These are phyloP conservation scores for Leptocoma aspasia DNA, from an alignment of 2,113 vertebrate species.

Conservation along the genomic window DNA sequence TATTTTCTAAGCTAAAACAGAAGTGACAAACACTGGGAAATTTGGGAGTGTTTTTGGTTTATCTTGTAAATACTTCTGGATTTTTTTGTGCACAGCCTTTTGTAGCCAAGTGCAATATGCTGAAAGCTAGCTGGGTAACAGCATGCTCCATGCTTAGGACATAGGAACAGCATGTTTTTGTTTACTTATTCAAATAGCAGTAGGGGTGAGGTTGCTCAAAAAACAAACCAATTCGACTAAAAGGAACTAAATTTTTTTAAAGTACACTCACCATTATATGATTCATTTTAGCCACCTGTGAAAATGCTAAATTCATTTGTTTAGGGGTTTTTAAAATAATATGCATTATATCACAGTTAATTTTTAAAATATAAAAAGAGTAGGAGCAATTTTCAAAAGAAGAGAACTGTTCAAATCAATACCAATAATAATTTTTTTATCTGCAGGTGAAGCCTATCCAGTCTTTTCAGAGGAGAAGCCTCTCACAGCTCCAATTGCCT, in stretches of 20 bases:
- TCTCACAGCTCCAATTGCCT: neutral
- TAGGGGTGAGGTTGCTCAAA: neutral
- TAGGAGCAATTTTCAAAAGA: neutral
- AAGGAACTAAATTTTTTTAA: neutral
- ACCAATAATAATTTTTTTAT: neutral
- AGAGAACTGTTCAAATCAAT: neutral
- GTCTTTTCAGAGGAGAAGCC: neutral
- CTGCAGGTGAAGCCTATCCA: neutral
- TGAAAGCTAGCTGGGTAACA: slow-evolving; percentile 35
- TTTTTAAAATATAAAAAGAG: neutral
- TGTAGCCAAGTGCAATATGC: slow-evolving; percentile 50
- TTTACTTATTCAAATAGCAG: slow-evolving; percentile 44
- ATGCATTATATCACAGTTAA: neutral
- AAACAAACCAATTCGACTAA: neutral
- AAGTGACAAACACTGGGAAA: neutral
- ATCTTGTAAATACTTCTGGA: neutral
- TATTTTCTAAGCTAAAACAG: neutral
- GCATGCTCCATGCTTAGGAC: slow-evolving; percentile 1
- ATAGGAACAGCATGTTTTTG: slow-evolving; percentile 29
- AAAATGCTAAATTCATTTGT: neutral
- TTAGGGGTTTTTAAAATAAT: neutral
- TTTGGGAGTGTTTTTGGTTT: neutral
- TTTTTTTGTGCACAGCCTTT: neutral
- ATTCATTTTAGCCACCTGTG: neutral
- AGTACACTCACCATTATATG: neutral